A percentile compares a stretch with the other conserved stretches of the same genome.
These are phyloP conservation scores for Bombus sylvicola DNA, from an alignment of 1,140 invertebrate genomes.

Conservation along the genomic window DNA sequence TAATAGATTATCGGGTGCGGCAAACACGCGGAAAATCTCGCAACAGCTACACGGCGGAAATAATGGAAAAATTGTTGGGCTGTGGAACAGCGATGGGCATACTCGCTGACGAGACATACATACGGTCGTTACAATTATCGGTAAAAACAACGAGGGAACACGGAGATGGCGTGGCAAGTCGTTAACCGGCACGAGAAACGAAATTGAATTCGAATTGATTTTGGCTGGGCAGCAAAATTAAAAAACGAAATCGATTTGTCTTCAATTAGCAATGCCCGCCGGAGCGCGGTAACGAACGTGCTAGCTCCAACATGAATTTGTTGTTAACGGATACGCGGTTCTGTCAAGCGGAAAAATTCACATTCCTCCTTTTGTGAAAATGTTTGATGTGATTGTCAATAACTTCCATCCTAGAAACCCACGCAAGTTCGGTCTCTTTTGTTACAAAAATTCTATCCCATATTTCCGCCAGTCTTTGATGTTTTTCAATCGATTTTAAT, in stretches of 20 bases:
- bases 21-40: background rate
- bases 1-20: background rate
- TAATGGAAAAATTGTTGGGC: slow-evolving; percentile 13
- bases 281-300: slow-evolving; percentile 34
- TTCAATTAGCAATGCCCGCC: slow-evolving; percentile 55
- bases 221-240: slow-evolving; percentile 47
- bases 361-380: background rate
- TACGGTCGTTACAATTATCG: slow-evolving; percentile 61
- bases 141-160: slow-evolving; percentile 38
- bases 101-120: slow-evolving; percentile 34
- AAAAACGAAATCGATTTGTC: slow-evolving; percentile 63
- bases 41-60: background rate
- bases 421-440: background rate
- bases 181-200: slow-evolving; percentile 46
- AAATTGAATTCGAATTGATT: slow-evolving; percentile 66
- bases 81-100: background rate
- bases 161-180: slow-evolving; percentile 46
- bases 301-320: slow-evolving; percentile 16
- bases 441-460: background rate
- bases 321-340: slow-evolving; percentile 15
- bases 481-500: background rate
- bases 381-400: background rate
- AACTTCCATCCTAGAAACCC: background rate
- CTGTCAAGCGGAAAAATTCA: slow-evolving; percentile 22
- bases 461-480: background rate